Evolutionary conservation across 2,888 invertebrate species (phyloP), one percentile per base, ranked within the genome.

Genomic region (Cinara cedri): DNA sequence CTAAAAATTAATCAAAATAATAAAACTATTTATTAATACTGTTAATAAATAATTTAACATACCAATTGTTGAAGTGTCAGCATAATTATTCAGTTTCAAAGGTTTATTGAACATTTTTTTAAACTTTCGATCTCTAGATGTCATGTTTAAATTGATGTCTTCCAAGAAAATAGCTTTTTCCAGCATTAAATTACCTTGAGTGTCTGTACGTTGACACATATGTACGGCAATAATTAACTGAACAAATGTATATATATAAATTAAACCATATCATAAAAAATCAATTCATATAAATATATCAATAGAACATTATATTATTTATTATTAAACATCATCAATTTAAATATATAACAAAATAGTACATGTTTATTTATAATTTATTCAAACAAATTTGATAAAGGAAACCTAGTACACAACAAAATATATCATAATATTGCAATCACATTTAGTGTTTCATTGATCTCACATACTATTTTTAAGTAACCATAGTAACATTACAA

Each of bases 181-280:
- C 51, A 82, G 63, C 81, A 80, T 82, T 57, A 81, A 34, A 49
- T 62, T 81, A 8, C 82, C 70, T 65, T 82, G 81, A 42, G 81
- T 82, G 13, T 81, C 74, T 16, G 81, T 81, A 13, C 81, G 68
- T 49, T 71, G 80, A 55, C 81, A 82, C 55, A 74, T 82, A 68
- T 82, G 82, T 55, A 82, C 63, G 44, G 82, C 82, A 10, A 80
- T 55, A 65, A 81, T 82, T 6, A 82, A 65, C 82, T 82, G 66
- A 21, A 72, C n/a, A 26, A 14, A 55, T 3, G 54, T 34, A 62
- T 42, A n/a, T 62, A 1, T 62, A 19, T n/a, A 6, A 19, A 34
- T 34, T 34, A 34, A 34, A 34, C 34, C 6, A 6, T 34, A 4
- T n/a, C n/a, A n/a, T n/a, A n/a, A n/a, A n/a, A n/a, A n/a, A n/a